phyloP scores from a whole-genome alignment of 2,113 vertebrate genomes.

The Sorex araneus region DNA sequence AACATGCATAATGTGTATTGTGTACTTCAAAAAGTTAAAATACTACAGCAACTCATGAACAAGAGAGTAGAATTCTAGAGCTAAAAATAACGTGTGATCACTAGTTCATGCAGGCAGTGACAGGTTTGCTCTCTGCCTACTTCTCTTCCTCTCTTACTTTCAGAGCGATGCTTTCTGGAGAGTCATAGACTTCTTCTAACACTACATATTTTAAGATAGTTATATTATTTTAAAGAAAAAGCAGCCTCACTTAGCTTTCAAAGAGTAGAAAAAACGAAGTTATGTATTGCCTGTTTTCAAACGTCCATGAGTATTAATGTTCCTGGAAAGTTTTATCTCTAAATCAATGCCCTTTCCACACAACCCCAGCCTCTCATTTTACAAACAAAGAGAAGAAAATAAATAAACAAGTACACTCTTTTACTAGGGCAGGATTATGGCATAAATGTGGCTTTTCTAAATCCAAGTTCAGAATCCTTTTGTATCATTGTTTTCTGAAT shows the following conservation, averaged over 20 bases:
- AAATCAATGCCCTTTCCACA: too few relatives aligned
- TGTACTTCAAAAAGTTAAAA: slow-evolving; percentile 20
- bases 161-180: slow-evolving; percentile 32
- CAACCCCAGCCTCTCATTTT: not conserved
- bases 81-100: not conserved
- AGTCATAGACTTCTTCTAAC: slow-evolving; percentile 17
- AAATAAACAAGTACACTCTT: not conserved
- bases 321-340: not conserved
- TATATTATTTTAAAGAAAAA: slow-evolving; percentile 39
- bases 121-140: not conserved
- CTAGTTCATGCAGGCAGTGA: slow-evolving; percentile 31
- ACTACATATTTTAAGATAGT: not conserved
- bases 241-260: slow-evolving; percentile 10
- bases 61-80: slow-evolving; percentile 1
- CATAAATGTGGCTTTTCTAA: not conserved
- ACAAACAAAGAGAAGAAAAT: not conserved
- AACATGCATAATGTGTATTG: not conserved
- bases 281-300: not conserved
- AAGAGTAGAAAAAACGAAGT: slow-evolving; percentile 19
- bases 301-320: not conserved
- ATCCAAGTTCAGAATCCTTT: not conserved
- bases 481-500: not conserved
- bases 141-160: slow-evolving; percentile 7
- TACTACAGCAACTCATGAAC: not conserved
- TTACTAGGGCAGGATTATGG: not conserved